Evolutionary conservation across 2,797 vertebrate species (phyloP).

Genomic region (Tachyglossus aculeatus): DNA sequence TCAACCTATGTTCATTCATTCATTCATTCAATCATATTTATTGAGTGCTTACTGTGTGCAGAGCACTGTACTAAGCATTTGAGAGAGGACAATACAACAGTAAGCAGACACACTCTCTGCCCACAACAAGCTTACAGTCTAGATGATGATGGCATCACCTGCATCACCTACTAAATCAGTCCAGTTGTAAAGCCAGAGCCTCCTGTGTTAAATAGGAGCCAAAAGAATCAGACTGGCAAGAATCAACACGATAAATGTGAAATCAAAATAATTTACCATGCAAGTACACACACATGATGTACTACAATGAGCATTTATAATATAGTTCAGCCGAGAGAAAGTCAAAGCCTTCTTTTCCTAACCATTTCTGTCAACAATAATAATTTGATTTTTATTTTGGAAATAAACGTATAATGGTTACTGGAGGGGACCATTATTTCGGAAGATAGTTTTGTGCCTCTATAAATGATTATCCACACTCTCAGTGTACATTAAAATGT

Average conservation of each 20-base stretch:
- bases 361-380: slow-evolving; percentile 11
- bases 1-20: too few relatives aligned
- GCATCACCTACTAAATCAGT: not conserved
- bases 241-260: slow-evolving; percentile 13
- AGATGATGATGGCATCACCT: too few relatives aligned
- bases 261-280: slow-evolving; percentile 29
- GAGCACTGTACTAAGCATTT: too few relatives aligned
- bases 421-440: slow-evolving; percentile 33
- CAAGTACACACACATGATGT: slow-evolving; percentile 38
- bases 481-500: slow-evolving; percentile 43
- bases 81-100: too few relatives aligned
- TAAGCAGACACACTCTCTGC: too few relatives aligned
- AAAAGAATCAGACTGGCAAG: slow-evolving; percentile 22
- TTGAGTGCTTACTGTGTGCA: too few relatives aligned
- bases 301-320: slow-evolving; percentile 36
- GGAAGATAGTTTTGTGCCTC: slow-evolving; percentile 7
- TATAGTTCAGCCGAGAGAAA: slow-evolving; percentile 25
- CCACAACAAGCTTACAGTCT: too few relatives aligned
- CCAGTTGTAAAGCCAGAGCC: slow-evolving; percentile 7
- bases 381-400: slow-evolving; percentile 51
- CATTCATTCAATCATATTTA: too few relatives aligned
- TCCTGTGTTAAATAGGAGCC: not conserved
- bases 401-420: slow-evolving; percentile 47
- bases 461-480: slow-evolving; percentile 14
- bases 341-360: slow-evolving; percentile 37